phyloP scores from a whole-genome alignment of 2,113 vertebrate genomes.

The Stigmatopora nigra region DNA sequence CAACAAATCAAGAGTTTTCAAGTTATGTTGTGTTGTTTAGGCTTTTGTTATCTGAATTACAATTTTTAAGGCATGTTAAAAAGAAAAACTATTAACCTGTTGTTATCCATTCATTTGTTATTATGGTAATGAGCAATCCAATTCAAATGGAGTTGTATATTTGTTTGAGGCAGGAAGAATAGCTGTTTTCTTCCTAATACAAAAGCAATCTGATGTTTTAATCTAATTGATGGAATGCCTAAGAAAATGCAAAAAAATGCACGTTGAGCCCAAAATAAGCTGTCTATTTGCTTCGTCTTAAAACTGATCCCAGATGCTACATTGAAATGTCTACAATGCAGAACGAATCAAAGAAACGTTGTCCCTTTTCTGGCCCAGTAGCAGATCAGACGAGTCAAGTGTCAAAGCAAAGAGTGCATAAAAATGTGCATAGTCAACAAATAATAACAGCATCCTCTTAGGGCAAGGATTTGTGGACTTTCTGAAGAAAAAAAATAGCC shows the following conservation, averaged over 20 bases:
- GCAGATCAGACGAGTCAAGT: constrained; percentile 15
- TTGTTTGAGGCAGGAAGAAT: background rate
- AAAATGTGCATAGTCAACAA: constrained; percentile 10
- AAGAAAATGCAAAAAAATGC: background rate
- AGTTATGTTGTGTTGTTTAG: no score
- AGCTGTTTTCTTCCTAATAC: background rate
- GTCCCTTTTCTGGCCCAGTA: background rate
- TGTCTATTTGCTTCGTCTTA: background rate
- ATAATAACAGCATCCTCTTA: constrained; percentile 11
- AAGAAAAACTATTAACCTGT: no score
- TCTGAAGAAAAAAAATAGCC: background rate
- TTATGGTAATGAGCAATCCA: no score
- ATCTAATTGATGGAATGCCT: background rate
- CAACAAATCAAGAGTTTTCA: no score
- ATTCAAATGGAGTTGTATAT: background rate
- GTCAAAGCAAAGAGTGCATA: background rate
- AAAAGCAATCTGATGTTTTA: background rate
- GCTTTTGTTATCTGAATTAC: no score
- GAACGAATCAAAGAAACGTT: background rate
- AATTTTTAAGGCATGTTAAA: no score
- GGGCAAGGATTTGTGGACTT: background rate
- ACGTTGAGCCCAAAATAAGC: background rate
- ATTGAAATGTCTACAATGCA: background rate
- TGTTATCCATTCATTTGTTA: no score
- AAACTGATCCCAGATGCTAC: background rate